Percentiles rank a stretch among this genome's conserved stretches.
Conservation (phyloP, 2,113 vertebrate species). For the Mormyrus lacerda region DNA sequence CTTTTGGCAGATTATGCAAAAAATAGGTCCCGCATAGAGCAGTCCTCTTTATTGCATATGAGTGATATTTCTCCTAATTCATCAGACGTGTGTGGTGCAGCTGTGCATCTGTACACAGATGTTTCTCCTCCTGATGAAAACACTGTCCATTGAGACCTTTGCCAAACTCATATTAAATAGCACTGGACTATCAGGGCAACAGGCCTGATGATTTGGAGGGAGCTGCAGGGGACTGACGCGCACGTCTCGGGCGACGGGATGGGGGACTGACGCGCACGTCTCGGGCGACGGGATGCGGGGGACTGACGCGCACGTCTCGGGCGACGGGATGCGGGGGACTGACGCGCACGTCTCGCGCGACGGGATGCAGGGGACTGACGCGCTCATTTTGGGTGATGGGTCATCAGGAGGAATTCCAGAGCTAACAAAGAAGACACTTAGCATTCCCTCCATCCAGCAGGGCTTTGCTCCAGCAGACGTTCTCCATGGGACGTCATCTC, state of each 20-base stretch:
- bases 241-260: too few species aligned
- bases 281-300: too few species aligned
- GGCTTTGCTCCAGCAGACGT: neutral
- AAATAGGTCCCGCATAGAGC: neutral
- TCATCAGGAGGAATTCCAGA: neutral
- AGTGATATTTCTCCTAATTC: neutral
- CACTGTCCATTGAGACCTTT: neutral
- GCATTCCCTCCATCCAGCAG: neutral
- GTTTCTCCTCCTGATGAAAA: neutral
- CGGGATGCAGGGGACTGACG: too few species aligned
- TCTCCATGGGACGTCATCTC: neutral
- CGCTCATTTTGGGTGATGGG: neutral
- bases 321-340: too few species aligned
- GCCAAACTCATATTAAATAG: neutral
- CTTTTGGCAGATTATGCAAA: neutral
- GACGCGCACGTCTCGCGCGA: too few species aligned
- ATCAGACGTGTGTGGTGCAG: neutral
- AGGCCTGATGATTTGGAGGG: neutral
- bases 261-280: too few species aligned
- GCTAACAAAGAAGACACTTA: neutral
- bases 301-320: too few species aligned
- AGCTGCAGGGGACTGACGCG: neutral
- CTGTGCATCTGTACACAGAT: neutral
- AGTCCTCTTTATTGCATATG: neutral
- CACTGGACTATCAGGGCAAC: neutral